Conservation (phyloP, 2,797 vertebrate genomes). For the Tenualosa thibaudeaui region DNA sequence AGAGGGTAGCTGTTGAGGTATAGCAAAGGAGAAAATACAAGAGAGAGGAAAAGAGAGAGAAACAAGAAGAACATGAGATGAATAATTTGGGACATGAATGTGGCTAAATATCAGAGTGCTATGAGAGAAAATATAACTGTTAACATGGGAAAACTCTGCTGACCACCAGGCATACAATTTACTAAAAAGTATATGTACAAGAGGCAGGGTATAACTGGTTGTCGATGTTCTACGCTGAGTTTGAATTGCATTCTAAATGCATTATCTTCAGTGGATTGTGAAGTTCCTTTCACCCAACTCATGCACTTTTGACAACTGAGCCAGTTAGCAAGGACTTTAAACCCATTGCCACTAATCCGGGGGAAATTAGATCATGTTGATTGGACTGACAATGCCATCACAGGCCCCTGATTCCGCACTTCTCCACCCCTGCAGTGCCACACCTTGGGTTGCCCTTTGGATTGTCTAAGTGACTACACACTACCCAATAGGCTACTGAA, state of each 20-base stretch:
- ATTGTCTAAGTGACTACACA: background rate
- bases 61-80: background rate
- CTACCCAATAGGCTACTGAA: background rate
- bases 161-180: background rate
- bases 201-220: background rate
- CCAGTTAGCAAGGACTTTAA: background rate
- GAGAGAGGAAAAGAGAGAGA: background rate
- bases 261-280: background rate
- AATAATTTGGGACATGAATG: background rate
- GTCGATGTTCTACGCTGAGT: background rate
- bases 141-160: background rate
- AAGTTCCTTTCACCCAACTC: background rate
- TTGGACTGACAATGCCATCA: background rate
- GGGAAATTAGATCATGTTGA: background rate
- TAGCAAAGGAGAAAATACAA: background rate
- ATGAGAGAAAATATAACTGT: background rate
- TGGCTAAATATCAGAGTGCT: background rate
- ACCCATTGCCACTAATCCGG: background rate
- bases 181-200: background rate
- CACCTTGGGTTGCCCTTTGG: background rate
- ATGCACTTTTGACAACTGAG: conserved; percentile 4
- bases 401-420: background rate
- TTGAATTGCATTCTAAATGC: background rate
- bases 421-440: background rate
- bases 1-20: background rate